These are phyloP conservation scores for Andrena fulva DNA, from an alignment of 2,888 invertebrate genomes.

Conservation along the genomic window DNA sequence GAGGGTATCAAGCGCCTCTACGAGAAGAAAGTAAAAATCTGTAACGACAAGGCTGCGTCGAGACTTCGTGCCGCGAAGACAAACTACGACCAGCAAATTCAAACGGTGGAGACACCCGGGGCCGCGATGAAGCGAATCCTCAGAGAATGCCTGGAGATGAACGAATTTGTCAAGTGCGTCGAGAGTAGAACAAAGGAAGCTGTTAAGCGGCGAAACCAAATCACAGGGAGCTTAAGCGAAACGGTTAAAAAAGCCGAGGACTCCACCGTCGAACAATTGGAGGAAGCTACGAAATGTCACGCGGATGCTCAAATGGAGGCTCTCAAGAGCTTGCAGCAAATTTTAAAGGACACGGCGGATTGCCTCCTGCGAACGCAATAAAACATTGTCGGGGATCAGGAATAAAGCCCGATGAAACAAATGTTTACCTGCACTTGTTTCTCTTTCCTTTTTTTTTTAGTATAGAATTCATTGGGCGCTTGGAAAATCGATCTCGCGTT, in stretches of 20 bases:
- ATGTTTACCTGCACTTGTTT: not conserved
- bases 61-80: conserved; percentile 14
- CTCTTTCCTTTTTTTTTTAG: not conserved
- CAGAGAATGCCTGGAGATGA: conserved; percentile 37
- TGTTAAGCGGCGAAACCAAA: not conserved
- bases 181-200: conserved; percentile 21
- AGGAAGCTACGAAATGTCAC: conserved; percentile 40
- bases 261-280: conserved; percentile 14
- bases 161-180: conserved; percentile 44
- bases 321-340: conserved; percentile 15
- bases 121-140: conserved; percentile 28
- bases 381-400: not conserved
- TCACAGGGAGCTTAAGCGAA: not conserved
- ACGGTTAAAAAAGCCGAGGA: conserved; percentile 17
- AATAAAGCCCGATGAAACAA: not conserved
- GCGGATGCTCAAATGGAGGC: conserved; percentile 33
- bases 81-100: conserved; percentile 13
- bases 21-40: conserved; percentile 40
- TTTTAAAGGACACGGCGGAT: conserved; percentile 42
- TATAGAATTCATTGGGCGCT: not conserved
- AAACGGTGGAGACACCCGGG: conserved; percentile 1
- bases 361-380: conserved; percentile 12
- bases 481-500: not conserved
- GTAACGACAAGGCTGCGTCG: conserved; percentile 45
- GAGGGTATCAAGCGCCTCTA: conserved; percentile 28